Base-by-base conservation (phyloP, 2,888 invertebrate genomes). In the Thelaira solivaga region DNA sequence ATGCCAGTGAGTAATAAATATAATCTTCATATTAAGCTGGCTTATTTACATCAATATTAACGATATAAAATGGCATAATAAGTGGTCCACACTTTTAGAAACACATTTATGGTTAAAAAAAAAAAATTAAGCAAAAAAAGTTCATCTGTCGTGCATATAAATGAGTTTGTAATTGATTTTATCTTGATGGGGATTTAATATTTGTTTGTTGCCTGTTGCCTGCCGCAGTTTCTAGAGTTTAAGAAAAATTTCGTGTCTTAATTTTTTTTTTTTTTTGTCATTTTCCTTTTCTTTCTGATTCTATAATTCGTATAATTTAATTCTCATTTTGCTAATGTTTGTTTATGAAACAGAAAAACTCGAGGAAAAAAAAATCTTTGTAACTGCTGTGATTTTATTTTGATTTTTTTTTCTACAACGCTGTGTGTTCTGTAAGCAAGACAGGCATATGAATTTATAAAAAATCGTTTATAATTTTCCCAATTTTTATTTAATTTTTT, bases 101-200 rank as follows among this genome's bases (percentile, higher is more conserved):
- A 43, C 16, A 20, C 41, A 2, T 2, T 13, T 41, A 2, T 16
- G n/a, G n/a, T n/a, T n/a, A n/a, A n/a, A n/a, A n/a, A n/a, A n/a
- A n/a, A n/a, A n/a, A n/a, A n/a, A n/a, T n/a, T n/a, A n/a, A n/a
- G n/a, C n/a, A n/a, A n/a, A n/a, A 4, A 24, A 5, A 4, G 18
- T 22, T 7, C 22, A 31, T 31, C 10, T 31, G 11, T 13, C 31
- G 29, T 8, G 36, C 53, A 62, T 62, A 62, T 13, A 62, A 62
- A 55, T 62, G 36, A 47, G 62, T 62, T 72, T 47, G 16, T 62
- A 72, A 62, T 72, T 36, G 45, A 53, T 72, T 51, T 62, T 20
- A 5, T 8, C 10, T 41, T 45, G 10, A 10, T 10, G 41, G 39
- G 18, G 20, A 49, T 45, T 45, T 45, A 11, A 47, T 11, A n/a